Evolutionary conservation across 2,797 vertebrate genomes (phyloP).

Genomic region (Halcyon smyrnensis): DNA sequence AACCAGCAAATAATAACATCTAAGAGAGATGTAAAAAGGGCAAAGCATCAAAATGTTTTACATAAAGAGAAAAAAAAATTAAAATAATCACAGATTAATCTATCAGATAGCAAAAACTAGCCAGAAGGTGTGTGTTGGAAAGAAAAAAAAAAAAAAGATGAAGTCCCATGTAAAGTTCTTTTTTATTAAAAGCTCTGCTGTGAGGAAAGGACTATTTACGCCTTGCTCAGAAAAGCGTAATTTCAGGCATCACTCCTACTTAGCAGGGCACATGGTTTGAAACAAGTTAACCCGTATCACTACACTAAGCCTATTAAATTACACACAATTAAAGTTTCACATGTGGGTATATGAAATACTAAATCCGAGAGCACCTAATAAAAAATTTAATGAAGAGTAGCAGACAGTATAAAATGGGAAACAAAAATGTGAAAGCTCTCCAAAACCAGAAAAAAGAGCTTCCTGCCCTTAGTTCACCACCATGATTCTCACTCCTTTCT

Average conservation of each 20-base stretch:
- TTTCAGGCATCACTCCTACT: neutral
- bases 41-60: neutral
- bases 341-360: neutral
- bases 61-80: neutral
- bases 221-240: neutral
- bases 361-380: neutral
- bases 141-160: neutral
- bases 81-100: neutral
- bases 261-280: neutral
- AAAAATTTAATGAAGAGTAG: neutral
- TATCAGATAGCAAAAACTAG: neutral
- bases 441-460: neutral
- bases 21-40: neutral
- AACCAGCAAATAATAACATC: neutral
- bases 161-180: neutral
- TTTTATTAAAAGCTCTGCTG: neutral
- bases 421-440: neutral
- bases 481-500: neutral
- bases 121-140: neutral
- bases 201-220: neutral
- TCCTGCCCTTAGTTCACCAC: neutral
- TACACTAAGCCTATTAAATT: neutral
- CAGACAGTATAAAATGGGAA: neutral
- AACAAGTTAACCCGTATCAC: neutral
- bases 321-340: neutral